Base-by-base conservation (phyloP, 1,140 invertebrate species). In the Eriocheir sinensis region DNA sequence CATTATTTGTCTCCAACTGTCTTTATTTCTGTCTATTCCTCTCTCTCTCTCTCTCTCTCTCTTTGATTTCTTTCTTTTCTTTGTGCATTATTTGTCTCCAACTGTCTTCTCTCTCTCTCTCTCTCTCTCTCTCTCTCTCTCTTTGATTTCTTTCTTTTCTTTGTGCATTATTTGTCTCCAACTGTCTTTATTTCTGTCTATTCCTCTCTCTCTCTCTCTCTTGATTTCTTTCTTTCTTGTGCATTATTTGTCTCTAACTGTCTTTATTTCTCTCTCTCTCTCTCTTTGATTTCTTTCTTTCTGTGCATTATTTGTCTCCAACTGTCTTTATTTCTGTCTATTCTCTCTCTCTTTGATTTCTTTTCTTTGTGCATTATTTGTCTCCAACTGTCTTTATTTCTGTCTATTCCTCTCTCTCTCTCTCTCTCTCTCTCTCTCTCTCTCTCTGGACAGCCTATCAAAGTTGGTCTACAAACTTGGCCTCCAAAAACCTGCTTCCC, bases 91-190 rank as follows among this genome's bases (percentile, higher is more conserved):
- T 72, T n/a, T 72, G 15, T 72, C n/a, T n/a, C 15, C n/a, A 17
- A 17, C n/a, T 72, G n/a, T n/a, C n/a, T 72, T 72, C 0, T 83
- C 80, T 83, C 80, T 36, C 34, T 36, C 80, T 36, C 80, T 83
- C 80, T 83, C 80, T 83, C 80, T 83, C 80, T 83, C 80, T 83
- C 80, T 83, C 80, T 83, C 80, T 83, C 80, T 83, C 80, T 83
- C 80, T 21, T 36, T n/a, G 21, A 32, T 83, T n/a, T 21, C 80
- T 83, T 9, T n/a, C 80, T n/a, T 36, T 83, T n/a, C 36, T 34
- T 83, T 36, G 30, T n/a, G 4, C 80, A 83, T 34, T n/a, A 83
- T 83, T n/a, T 15, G 6, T 83, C 80, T 17, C 4, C n/a, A n/a
- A n/a, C n/a, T n/a, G n/a, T n/a, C n/a, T n/a, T n/a, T n/a, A n/a